These are phyloP conservation scores for Pterocles burchelli DNA, from an alignment of 2,113 vertebrate species.

Conservation along the genomic window DNA sequence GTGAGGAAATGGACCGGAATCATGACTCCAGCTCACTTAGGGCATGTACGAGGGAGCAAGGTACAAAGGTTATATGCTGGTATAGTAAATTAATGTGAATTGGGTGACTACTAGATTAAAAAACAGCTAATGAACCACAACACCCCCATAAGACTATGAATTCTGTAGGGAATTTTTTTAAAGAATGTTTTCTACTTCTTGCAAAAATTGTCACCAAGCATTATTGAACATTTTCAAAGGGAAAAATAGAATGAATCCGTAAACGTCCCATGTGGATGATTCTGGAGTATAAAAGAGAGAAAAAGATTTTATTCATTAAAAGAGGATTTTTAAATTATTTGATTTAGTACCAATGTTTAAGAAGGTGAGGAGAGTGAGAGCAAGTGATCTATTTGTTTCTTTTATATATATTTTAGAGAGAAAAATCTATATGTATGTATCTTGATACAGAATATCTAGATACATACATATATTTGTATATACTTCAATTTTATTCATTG, in stretches of 20 bases:
- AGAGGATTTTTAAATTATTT: neutral
- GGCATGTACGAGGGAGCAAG: neutral
- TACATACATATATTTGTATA: neutral
- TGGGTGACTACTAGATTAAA: neutral
- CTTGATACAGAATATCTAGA: neutral
- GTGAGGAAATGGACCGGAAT: neutral
- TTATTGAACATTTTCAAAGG: neutral
- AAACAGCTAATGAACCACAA: neutral
- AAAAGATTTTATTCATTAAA: neutral
- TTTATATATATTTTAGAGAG: neutral
- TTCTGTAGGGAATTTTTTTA: neutral
- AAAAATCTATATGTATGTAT: neutral
- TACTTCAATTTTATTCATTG: neutral
- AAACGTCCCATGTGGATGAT: neutral
- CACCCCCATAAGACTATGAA: neutral
- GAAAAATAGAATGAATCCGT: neutral
- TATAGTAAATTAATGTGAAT: neutral
- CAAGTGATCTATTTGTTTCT: neutral
- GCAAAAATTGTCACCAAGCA: neutral
- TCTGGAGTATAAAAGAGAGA: neutral
- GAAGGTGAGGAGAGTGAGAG: neutral
- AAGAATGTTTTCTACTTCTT: neutral
- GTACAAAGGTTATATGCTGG: neutral
- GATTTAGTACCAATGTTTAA: neutral
- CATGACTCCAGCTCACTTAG: accelerated